Percentiles rank a stretch among this genome's conserved stretches.
Evolutionary conservation across 2,113 vertebrate genomes (phyloP).

Genomic region (Hoplias malabaricus): DNA sequence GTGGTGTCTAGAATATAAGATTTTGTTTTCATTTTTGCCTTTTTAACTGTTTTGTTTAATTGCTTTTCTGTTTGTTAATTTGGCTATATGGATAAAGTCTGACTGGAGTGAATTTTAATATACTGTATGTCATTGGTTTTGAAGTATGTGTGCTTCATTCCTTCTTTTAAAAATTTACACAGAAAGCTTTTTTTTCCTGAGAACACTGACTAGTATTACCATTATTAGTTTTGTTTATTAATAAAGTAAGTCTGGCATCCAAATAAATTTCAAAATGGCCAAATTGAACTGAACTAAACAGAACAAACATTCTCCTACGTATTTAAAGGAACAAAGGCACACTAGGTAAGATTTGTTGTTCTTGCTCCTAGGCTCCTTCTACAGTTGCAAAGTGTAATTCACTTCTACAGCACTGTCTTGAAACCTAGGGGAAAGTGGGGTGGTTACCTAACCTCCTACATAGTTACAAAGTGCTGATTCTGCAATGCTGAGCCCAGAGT

Average conservation of each 20-base stretch:
- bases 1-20: slow-evolving; percentile 58
- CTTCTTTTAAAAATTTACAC: slow-evolving; percentile 3
- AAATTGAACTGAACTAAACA: not conserved
- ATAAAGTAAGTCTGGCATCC: not conserved
- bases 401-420: no score
- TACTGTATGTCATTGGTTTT: slow-evolving; percentile 67
- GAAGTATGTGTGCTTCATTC: slow-evolving; percentile 53
- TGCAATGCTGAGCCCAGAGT: no score
- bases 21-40: slow-evolving; percentile 66
- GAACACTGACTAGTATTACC: not conserved
- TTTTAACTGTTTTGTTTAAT: slow-evolving; percentile 61
- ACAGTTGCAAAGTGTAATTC: no score
- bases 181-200: not conserved
- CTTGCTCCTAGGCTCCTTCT: no score
- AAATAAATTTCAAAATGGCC: not conserved
- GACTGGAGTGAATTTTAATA: slow-evolving; percentile 74
- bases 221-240: no score
- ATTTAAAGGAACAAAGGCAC: no score
- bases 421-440: no score
- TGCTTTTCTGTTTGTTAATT: slow-evolving; percentile 63
- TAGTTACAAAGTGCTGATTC: no score
- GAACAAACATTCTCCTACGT: no score
- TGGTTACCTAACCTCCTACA: no score
- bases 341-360: no score
- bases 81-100: slow-evolving; percentile 73